These are phyloP conservation scores for Eumacrocentrus americanus DNA, from an alignment of 2,888 invertebrate species.

Conservation along the genomic window DNA sequence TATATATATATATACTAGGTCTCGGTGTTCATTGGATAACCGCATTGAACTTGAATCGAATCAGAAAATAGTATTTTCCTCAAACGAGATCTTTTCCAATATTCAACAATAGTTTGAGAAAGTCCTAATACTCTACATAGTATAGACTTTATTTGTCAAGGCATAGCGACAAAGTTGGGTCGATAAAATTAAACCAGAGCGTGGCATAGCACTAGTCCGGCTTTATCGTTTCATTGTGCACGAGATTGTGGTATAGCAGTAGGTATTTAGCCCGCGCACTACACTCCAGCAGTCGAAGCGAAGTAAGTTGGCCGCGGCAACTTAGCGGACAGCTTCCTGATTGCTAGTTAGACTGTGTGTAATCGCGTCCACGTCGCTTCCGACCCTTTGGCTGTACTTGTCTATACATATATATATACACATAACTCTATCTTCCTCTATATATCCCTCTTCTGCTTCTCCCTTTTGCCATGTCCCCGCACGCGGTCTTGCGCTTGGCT, in stretches of 20 bases:
- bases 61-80: too few relatives aligned
- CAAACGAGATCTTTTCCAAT: not conserved
- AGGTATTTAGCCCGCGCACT: constrained; percentile 33
- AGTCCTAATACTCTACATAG: too few relatives aligned
- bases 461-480: constrained; percentile 18
- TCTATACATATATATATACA: constrained; percentile 12
- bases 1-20: too few relatives aligned
- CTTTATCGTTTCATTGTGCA: constrained; percentile 40
- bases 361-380: constrained; percentile 47
- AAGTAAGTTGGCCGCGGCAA: constrained; percentile 48
- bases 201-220: constrained; percentile 22
- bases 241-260: constrained; percentile 32
- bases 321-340: constrained; percentile 54
- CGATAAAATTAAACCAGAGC: constrained; percentile 22
- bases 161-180: constrained; percentile 12
- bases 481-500: constrained; percentile 23
- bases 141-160: too few relatives aligned
- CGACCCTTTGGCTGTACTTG: constrained; percentile 34
- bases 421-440: constrained; percentile 13
- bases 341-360: constrained; percentile 52
- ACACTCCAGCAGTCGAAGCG: constrained; percentile 25
- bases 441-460: not conserved
- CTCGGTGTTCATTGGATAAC: too few relatives aligned
- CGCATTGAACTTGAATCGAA: not conserved
- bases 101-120: too few relatives aligned